Percentiles rank a stretch among this genome's conserved stretches.
These are phyloP conservation scores for Clytia hemisphaerica DNA, from an alignment of 30 jellyfish, hydroid and myxozoan genomes.

Conservation along the genomic window DNA sequence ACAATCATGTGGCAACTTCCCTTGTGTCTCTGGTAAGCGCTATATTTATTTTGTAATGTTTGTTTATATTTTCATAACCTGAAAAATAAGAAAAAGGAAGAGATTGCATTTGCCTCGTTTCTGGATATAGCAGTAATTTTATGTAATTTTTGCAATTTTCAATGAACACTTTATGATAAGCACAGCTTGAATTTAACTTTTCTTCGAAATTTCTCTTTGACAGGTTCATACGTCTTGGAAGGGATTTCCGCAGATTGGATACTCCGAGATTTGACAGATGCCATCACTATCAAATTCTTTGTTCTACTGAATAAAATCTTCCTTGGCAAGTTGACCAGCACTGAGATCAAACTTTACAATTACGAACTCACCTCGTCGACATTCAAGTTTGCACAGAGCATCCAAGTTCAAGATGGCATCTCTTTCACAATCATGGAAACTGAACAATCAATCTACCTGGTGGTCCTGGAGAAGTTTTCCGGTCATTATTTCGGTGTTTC, in stretches of 20 bases:
- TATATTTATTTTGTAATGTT: neutral
- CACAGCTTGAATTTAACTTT: too few relatives aligned
- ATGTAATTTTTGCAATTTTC: too few relatives aligned
- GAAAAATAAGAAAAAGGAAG: too few relatives aligned
- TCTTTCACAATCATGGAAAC: conserved; percentile 43
- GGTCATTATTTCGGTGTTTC: conserved; percentile 5
- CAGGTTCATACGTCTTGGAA: conserved; percentile 51
- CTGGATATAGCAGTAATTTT: too few relatives aligned
- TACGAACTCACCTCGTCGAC: conserved; percentile 33
- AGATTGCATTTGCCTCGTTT: too few relatives aligned
- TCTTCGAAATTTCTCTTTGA: neutral
- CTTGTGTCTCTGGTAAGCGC: conserved; percentile 29
- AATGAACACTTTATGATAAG: too few relatives aligned
- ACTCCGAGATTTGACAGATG: neutral
- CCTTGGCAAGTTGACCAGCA: conserved; percentile 27
- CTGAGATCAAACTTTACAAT: conserved; percentile 23
- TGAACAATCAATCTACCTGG: conserved; percentile 25
- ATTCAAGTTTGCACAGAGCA: conserved; percentile 25
- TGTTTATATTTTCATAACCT: too few relatives aligned
- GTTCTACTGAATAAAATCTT: conserved; percentile 8
- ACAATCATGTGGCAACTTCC: conserved; percentile 20
- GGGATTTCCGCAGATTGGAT: conserved; percentile 24
- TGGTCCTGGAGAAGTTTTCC: conserved; percentile 37
- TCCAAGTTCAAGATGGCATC: conserved; percentile 38
- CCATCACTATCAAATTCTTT: conserved; percentile 25